These are phyloP conservation scores for Odontocolon sp. DNA, from an alignment of 2,888 invertebrate genomes.

Conservation along the genomic window DNA sequence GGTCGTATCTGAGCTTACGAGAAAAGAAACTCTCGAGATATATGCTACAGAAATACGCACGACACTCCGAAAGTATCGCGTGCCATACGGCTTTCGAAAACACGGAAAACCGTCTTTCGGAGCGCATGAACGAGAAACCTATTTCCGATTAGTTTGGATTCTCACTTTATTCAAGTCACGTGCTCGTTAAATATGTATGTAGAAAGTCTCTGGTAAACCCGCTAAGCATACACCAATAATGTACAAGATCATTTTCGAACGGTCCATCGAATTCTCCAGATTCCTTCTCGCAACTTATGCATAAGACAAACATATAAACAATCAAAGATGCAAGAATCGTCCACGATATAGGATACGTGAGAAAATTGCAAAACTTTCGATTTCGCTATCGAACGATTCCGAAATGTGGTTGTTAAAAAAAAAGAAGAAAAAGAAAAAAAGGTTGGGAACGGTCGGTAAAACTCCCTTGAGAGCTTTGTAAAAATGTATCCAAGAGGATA, in stretches of 20 bases:
- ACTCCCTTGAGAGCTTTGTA: background rate
- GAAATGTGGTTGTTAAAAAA: background rate
- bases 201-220: background rate
- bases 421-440: background rate
- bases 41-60: constrained; percentile 5
- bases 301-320: constrained; percentile 31
- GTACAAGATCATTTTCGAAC: constrained; percentile 13
- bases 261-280: constrained; percentile 7
- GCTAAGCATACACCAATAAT: constrained; percentile 28
- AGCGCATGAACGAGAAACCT: background rate
- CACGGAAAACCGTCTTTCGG: background rate
- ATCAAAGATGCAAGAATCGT: constrained; percentile 50
- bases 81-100: background rate
- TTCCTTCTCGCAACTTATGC: constrained; percentile 17
- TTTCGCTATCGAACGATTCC: background rate
- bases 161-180: constrained; percentile 30
- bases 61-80: constrained; percentile 6
- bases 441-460: background rate
- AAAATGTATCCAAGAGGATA: background rate
- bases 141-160: constrained; percentile 22
- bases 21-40: background rate
- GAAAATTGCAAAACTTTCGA: background rate
- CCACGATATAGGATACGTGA: constrained; percentile 15
- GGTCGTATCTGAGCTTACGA: constrained; percentile 6
- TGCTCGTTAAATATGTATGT: constrained; percentile 29